Base-by-base conservation (phyloP, 2,888 invertebrate genomes). In the Biston stratarius region DNA sequence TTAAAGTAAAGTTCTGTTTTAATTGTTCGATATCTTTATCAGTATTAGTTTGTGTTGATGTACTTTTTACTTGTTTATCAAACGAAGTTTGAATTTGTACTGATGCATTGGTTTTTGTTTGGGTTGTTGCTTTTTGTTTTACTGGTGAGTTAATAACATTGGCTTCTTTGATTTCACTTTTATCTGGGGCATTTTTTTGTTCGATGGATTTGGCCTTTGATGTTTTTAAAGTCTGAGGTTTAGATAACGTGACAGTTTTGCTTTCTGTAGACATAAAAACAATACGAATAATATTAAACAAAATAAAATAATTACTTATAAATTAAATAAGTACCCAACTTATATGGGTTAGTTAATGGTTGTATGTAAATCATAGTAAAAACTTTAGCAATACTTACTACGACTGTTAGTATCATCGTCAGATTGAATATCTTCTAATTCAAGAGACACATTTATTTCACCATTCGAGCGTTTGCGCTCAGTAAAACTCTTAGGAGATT, bases 391-490 rank as follows among this genome's bases (percentile, higher is more conserved):
- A 40, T 44, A 74, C 81, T 81, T 85, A 91, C 91, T 83, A 77
- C 81, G 83, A 45, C 82, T 78, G 64, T 71, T 82, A 40, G 83
- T 79, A 33, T 91, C 90, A 63, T 89, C 86, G 48, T 92, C 90
- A n/a, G 90, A 90, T 38, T 79, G 77, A 56, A 90, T 59, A 72
- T 92, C 89, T 83, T 91, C 87, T 59, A 90, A 61, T 74, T 87
- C 77, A 48, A 87, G 73, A 53, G 73, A 59, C 5, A 72, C 59
- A 48, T 73, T 74, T 36, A 78, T 70, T 56, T 75, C 70, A 12
- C 72, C 70, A 9, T 66, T 68, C 33, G 66, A 69, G 52, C 69
- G 74, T 65, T 73, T 81, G 59, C 74, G 78, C 42, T 69, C 64
- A 15, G 72, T 33, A 34, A 72, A 70, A 24, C 73, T 70, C 36